A percentile compares a stretch with the other conserved stretches of the same genome.
These are phyloP conservation scores for Daphoenositta chrysoptera DNA, from an alignment of 2,113 vertebrate species.

Conservation along the genomic window DNA sequence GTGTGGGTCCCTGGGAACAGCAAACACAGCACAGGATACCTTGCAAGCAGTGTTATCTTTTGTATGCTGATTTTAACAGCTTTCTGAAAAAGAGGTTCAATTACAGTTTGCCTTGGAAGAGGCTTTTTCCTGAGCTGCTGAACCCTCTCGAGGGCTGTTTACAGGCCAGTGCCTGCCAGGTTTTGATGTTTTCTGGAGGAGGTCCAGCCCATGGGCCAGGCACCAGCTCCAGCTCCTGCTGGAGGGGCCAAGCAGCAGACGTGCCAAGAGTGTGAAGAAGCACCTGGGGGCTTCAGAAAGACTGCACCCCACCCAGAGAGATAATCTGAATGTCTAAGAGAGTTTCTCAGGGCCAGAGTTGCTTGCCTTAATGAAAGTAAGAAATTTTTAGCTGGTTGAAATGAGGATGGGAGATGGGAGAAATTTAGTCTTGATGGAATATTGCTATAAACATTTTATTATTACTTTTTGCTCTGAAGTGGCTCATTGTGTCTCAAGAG, in stretches of 20 bases:
- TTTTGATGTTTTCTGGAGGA: neutral
- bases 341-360: neutral
- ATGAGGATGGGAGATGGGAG: neutral
- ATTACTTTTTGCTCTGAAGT: neutral
- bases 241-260: neutral
- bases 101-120: neutral
- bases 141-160: neutral
- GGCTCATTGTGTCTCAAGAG: neutral
- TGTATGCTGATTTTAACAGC: neutral
- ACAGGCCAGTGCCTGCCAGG: neutral
- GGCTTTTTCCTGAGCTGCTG: neutral
- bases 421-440: neutral
- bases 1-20: neutral
- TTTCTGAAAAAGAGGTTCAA: neutral
- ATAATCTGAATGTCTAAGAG: neutral
- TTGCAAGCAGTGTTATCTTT: neutral
- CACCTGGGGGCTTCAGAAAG: neutral
- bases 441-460: constrained; percentile 12
- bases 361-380: neutral
- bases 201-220: neutral
- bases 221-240: neutral
- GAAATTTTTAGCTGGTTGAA: neutral
- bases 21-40: neutral
- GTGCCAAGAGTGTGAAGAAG: neutral
- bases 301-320: neutral